A percentile compares a stretch with the other conserved stretches of the same genome.
These are phyloP conservation scores for Conomelus anceps DNA, from an alignment of 2,888 invertebrate genomes.

Conservation along the genomic window DNA sequence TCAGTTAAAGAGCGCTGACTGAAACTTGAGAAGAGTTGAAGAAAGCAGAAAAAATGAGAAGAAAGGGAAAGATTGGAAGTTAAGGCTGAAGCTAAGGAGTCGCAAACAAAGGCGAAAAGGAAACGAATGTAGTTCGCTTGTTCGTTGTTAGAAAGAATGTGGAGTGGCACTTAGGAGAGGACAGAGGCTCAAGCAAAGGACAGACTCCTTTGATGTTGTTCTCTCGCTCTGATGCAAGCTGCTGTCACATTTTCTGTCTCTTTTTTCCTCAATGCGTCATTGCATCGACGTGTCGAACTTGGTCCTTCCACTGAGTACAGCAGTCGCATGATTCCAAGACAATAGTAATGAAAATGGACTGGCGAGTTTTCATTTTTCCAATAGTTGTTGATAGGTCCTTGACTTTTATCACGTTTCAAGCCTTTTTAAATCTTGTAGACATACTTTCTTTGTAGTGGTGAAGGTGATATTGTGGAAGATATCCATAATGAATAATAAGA, in stretches of 20 bases:
- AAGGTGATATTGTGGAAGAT: no score
- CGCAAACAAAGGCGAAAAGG: not conserved
- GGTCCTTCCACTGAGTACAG: not conserved
- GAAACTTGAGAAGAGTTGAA: not conserved
- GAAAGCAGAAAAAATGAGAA: not conserved
- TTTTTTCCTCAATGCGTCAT: not conserved
- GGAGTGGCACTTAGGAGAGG: not conserved
- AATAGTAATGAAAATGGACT: not conserved
- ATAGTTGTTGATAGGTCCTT: not conserved
- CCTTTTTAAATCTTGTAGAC: not conserved
- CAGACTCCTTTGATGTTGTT: not conserved
- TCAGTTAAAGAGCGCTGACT: not conserved
- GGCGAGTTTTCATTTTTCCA: not conserved
- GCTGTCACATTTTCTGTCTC: not conserved
- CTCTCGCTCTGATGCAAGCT: not conserved
- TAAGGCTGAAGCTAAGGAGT: not conserved
- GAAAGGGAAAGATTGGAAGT: not conserved
- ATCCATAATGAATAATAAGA: no score
- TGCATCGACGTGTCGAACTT: not conserved
- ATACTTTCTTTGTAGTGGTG: no score
- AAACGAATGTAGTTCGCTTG: not conserved
- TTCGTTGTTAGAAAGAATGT: not conserved
- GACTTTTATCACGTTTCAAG: not conserved
- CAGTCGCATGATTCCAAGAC: not conserved
- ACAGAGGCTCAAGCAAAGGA: no score